Base-by-base conservation (phyloP, 2,888 invertebrate genomes). In the Neoaliturus tenellus region DNA sequence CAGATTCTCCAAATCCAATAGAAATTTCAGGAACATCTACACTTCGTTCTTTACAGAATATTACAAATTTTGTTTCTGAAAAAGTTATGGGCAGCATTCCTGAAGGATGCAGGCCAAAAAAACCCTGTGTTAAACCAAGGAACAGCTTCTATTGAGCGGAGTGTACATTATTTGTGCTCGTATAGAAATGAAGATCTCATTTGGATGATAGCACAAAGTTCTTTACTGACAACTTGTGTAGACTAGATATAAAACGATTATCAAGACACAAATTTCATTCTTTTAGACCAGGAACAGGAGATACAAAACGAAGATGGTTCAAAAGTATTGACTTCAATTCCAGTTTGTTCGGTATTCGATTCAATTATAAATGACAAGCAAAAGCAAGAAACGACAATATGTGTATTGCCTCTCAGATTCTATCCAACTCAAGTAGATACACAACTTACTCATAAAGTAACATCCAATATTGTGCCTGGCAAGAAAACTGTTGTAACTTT, bases 31-130 rank as follows among this genome's bases (percentile, higher is more conserved):
- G 67, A 67, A 12, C 28, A n/a, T 67, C 67, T 12, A 2, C 67
- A 67, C 67, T 67, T 67, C 67, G 67, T 67, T 67, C 67, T 12
- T n/a, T 67, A 12, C 28, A 67, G 17, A 67, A 25, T 58, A 25
- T 58, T 58, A 8, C 58, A 10, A 20, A 58, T 20, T 58, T 58
- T 58, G 58, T 58, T 58, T 58, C 58, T 58, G 58, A 58, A 58
- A 48, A 4, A 8, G 48, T 48, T 12, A 67, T 67, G 33, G 67
- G 67, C 67, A 67, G 67, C 20, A n/a, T 67, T 67, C 67, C 67
- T 67, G 23, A 67, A 67, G 31, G 67, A 67, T 67, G 31, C 67
- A 67, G 28, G 67, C 67, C 67, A 67, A 67, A 67, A 67, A 67
- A 67, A 67, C 67, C 67, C n/a, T 67, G 48, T 48, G 14, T 48